Conservation (phyloP, 2,797 vertebrate genomes). For the Anomalospiza imberbis region DNA sequence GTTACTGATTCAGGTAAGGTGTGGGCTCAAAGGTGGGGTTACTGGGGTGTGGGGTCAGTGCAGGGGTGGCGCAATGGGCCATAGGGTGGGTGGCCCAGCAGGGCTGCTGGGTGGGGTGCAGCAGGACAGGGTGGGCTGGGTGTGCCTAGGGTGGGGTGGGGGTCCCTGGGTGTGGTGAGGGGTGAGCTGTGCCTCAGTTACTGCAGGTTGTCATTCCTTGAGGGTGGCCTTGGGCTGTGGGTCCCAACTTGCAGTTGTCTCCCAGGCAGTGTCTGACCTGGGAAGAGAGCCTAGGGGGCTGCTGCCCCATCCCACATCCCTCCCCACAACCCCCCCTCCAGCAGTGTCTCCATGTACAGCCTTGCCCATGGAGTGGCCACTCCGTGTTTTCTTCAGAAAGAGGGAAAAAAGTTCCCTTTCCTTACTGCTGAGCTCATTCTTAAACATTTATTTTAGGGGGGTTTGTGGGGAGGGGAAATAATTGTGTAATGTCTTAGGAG, state of each 20-base stretch:
- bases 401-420: background rate
- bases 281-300: background rate
- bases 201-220: background rate
- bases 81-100: rapidly evolving
- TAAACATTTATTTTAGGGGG: constrained; percentile 34
- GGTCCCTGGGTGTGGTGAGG: background rate
- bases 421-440: constrained; percentile 31
- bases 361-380: rapidly evolving
- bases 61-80: background rate
- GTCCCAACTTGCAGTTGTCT: background rate
- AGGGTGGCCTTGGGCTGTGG: background rate
- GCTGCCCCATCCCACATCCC: background rate
- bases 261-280: background rate
- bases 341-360: background rate
- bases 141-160: background rate
- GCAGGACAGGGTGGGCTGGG: background rate
- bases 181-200: background rate
- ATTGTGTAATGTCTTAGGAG: constrained; percentile 54
- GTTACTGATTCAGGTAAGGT: background rate
- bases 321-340: too few relatives aligned
- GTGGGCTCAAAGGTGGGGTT: background rate
- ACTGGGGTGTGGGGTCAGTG: background rate
- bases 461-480: constrained; percentile 9
- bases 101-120: background rate
- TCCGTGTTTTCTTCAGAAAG: constrained; percentile 10